Percentiles rank a stretch among this genome's conserved stretches.
phyloP scores from a whole-genome alignment of 1,140 invertebrate genomes.

The Epicauta chinensis region DNA sequence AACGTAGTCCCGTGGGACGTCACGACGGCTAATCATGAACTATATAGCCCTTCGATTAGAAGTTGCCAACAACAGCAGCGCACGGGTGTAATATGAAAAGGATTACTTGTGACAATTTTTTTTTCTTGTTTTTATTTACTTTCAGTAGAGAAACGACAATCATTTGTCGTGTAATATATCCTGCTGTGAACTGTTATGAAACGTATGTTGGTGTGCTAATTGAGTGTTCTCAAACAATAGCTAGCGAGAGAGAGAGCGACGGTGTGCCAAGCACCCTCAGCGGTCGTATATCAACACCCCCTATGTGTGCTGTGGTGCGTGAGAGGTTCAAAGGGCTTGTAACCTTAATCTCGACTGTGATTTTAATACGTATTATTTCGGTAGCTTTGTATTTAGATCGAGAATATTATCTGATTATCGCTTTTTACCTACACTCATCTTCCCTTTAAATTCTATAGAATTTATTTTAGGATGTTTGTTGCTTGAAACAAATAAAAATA shows the following conservation, averaged over 20 bases:
- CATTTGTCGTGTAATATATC: no score
- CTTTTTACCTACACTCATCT: neutral
- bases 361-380: conserved; percentile 42
- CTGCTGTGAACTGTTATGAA: conserved; percentile 15
- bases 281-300: conserved; percentile 31
- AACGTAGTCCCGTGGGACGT: no score
- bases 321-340: conserved; percentile 38
- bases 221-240: conserved; percentile 34
- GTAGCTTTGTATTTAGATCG: conserved; percentile 33
- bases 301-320: conserved; percentile 29
- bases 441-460: neutral
- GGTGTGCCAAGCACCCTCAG: conserved; percentile 18
- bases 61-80: no score
- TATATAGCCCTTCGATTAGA: no score
- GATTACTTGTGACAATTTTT: no score
- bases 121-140: no score
- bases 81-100: no score
- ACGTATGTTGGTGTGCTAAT: conserved; percentile 28
- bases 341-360: conserved; percentile 36
- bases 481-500: no score
- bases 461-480: no score
- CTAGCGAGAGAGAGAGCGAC: neutral
- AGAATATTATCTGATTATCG: conserved; percentile 38
- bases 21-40: no score
- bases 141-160: no score